phyloP scores from a whole-genome alignment of 1,140 invertebrate species.

The Branchinecta lindahli region DNA sequence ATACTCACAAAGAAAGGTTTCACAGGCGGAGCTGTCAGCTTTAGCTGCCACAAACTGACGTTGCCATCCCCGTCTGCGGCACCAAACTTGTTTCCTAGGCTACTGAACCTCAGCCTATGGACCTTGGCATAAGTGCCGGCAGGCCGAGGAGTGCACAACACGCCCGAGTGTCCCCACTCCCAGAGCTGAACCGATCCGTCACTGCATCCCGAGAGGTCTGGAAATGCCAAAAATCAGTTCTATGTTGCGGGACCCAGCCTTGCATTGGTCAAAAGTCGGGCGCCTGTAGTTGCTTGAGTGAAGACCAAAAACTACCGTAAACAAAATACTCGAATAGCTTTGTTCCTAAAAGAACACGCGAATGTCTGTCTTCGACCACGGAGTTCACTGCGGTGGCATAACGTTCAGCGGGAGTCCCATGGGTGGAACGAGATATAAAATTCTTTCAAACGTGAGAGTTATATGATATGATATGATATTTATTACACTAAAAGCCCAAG shows the following conservation, averaged over 20 bases:
- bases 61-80: slow-evolving; percentile 82
- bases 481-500: too few species aligned
- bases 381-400: too few species aligned
- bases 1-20: slow-evolving; percentile 87
- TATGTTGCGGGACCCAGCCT: slow-evolving; percentile 11
- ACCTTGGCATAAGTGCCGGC: slow-evolving; percentile 90
- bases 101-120: slow-evolving; percentile 80
- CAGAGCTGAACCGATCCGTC: slow-evolving; percentile 94
- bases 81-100: slow-evolving; percentile 97
- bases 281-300: too few species aligned
- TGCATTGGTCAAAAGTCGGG: too few species aligned
- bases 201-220: slow-evolving; percentile 86
- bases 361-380: too few species aligned
- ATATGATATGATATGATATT: too few species aligned
- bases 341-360: too few species aligned
- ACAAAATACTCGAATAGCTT: too few species aligned
- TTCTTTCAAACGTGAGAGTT: too few species aligned
- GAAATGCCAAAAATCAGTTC: slow-evolving; percentile 12
- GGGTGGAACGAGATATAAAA: too few species aligned
- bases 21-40: slow-evolving; percentile 52
- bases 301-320: too few species aligned
- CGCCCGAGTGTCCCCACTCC: slow-evolving; percentile 90
- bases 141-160: slow-evolving; percentile 71
- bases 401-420: too few species aligned
- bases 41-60: slow-evolving; percentile 75